phyloP scores from a whole-genome alignment of 2,888 invertebrate species.

The Sminthurides aquaticus region DNA sequence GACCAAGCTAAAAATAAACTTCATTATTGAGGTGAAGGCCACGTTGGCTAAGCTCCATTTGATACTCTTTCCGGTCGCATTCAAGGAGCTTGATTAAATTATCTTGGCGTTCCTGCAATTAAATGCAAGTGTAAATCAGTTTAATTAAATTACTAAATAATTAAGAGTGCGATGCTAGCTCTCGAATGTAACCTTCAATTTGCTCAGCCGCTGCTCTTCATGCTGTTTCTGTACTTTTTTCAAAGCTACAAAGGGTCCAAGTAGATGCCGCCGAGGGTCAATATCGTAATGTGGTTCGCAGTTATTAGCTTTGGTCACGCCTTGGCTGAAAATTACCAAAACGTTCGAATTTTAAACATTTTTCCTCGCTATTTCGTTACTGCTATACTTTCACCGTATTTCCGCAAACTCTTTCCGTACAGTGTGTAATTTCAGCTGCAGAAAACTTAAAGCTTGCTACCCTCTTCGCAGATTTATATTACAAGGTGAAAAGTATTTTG shows the following conservation, averaged over 20 bases:
- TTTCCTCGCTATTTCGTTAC: no score
- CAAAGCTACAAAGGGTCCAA: conserved; percentile 36
- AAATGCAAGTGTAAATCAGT: neutral
- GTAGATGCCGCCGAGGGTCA: conserved; percentile 38
- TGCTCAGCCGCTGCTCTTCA: conserved; percentile 31
- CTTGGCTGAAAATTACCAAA: conserved; percentile 8
- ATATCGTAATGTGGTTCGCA: conserved; percentile 29
- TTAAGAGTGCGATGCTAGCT: neutral
- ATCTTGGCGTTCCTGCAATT: neutral
- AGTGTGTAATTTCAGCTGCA: no score
- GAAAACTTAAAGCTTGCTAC: no score
- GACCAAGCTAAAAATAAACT: no score
- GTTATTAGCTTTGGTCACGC: conserved; percentile 15
- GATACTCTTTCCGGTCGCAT: neutral
- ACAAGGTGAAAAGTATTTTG: no score
- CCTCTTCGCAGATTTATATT: no score
- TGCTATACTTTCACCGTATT: no score
- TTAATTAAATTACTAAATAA: neutral
- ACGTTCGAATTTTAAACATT: neutral
- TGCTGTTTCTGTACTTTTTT: conserved; percentile 40
- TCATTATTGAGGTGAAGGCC: no score
- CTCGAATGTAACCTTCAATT: conserved; percentile 26
- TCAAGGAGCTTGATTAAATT: neutral
- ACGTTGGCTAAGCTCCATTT: neutral
- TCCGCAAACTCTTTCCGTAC: no score